Evolutionary conservation across 2,113 vertebrate genomes (phyloP).

Genomic region (Rostratula benghalensis): DNA sequence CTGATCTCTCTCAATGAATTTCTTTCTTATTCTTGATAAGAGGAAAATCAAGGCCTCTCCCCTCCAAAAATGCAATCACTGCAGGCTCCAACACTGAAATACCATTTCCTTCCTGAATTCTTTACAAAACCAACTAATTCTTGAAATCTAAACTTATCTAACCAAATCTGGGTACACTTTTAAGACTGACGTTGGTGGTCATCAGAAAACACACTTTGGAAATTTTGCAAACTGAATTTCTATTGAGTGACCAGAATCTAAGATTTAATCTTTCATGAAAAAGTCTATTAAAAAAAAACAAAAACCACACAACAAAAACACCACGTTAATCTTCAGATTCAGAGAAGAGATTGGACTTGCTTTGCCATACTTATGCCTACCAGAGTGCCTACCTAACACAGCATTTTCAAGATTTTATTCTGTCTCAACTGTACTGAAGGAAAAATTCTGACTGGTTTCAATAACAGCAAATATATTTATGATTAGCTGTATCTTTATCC

Average conservation of each 20-base stretch:
- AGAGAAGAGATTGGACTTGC: background rate
- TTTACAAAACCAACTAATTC: background rate
- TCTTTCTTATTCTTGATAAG: background rate
- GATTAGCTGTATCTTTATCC: background rate
- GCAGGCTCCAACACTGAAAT: background rate
- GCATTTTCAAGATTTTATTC: background rate
- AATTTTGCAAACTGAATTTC: background rate
- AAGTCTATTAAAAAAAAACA: background rate
- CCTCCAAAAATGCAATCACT: background rate
- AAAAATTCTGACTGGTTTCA: background rate
- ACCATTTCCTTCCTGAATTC: background rate
- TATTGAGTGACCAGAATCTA: background rate
- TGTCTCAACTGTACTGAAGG: background rate
- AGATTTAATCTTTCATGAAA: background rate
- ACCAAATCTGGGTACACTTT: background rate
- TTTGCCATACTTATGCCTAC: background rate
- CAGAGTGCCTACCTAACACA: background rate
- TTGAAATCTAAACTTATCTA: background rate
- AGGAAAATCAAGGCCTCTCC: background rate
- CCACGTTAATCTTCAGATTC: background rate
- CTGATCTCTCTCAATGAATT: background rate
- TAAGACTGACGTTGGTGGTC: background rate
- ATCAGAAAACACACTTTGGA: background rate
- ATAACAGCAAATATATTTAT: background rate
- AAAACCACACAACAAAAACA: too few relatives aligned